Conservation (phyloP, 2,888 invertebrate species). For the Sminthurides aquaticus region DNA sequence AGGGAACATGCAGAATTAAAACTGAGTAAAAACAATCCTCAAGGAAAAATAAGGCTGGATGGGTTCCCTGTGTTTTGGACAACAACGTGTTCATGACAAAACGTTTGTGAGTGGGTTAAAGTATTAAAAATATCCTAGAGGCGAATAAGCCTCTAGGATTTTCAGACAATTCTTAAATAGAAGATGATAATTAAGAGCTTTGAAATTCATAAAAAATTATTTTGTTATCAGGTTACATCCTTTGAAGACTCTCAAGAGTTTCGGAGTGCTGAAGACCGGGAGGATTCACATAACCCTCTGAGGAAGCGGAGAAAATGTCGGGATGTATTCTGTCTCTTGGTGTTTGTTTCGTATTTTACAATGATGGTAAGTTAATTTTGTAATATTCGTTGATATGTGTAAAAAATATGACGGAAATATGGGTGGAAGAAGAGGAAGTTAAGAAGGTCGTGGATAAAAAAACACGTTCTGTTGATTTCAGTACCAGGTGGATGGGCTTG, state of each 20-base stretch:
- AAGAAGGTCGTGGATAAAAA: too few relatives aligned
- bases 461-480: too few relatives aligned
- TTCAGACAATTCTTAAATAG: background rate
- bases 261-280: background rate
- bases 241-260: conserved; percentile 14
- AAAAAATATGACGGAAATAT: too few relatives aligned
- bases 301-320: conserved; percentile 49
- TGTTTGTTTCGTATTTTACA: conserved; percentile 52
- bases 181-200: too few relatives aligned
- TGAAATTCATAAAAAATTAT: too few relatives aligned
- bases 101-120: conserved; percentile 17
- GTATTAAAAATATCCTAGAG: too few relatives aligned
- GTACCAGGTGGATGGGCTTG: too few relatives aligned
- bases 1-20: too few relatives aligned
- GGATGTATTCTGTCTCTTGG: conserved; percentile 53
- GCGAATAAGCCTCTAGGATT: too few relatives aligned
- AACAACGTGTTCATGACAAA: conserved; percentile 20
- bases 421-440: too few relatives aligned
- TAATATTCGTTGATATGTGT: too few relatives aligned
- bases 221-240: background rate
- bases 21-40: background rate
- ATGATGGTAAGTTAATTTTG: conserved; percentile 51
- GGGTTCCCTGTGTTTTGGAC: conserved; percentile 1
- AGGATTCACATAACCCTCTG: conserved; percentile 23
- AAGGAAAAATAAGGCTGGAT: background rate